Percentiles rank a stretch among this genome's conserved stretches.
These are phyloP conservation scores for Pipa parva DNA, from an alignment of 2,113 vertebrate genomes.

Conservation along the genomic window DNA sequence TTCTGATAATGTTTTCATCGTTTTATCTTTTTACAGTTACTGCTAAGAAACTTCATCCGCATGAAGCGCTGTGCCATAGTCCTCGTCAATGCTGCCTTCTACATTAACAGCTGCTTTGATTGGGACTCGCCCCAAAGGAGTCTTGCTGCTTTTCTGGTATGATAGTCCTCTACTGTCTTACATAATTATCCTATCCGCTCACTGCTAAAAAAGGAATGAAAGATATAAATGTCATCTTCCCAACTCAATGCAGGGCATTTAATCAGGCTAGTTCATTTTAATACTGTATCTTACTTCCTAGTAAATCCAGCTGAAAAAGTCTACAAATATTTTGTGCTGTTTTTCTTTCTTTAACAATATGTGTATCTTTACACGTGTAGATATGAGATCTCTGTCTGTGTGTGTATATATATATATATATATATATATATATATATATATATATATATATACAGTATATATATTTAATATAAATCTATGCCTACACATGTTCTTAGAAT, in stretches of 20 bases:
- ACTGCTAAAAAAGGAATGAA: conserved; percentile 22
- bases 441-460: too few species aligned
- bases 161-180: conserved; percentile 47
- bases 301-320: neutral
- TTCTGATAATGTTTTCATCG: conserved; percentile 46
- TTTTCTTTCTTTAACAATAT: too few species aligned
- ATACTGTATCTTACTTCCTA: conserved; percentile 1
- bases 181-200: conserved; percentile 36
- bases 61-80: conserved; percentile 84
- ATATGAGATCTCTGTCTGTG: too few species aligned
- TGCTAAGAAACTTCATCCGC: conserved; percentile 87
- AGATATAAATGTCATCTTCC: conserved; percentile 38
- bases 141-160: conserved; percentile 94
- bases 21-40: conserved; percentile 67
- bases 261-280: conserved; percentile 17
- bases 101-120: conserved; percentile 95
- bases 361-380: neutral
- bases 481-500: too few species aligned
- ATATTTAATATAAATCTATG: too few species aligned
- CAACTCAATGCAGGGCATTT: conserved; percentile 21
- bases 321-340: too few species aligned
- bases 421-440: too few species aligned
- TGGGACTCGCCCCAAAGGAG: conserved; percentile 97
- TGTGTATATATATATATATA: too few species aligned
- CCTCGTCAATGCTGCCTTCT: conserved; percentile 84